Percentiles rank a stretch among this genome's conserved stretches.
These are phyloP conservation scores for Ameiurus melas DNA, from an alignment of 2,113 vertebrate genomes.

Conservation along the genomic window DNA sequence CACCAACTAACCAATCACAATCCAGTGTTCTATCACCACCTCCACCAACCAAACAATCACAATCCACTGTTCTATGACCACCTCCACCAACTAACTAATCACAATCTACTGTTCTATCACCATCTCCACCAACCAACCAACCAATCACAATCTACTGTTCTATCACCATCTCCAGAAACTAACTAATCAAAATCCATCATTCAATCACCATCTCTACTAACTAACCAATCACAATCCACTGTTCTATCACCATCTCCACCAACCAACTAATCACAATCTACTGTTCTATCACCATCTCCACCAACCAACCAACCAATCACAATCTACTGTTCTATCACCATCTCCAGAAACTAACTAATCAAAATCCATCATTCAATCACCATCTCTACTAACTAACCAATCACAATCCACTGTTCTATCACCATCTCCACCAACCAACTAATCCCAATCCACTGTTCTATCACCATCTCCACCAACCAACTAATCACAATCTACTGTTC, in stretches of 20 bases:
- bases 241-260: not conserved
- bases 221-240: not conserved
- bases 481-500: not conserved
- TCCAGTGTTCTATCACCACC: too few species aligned
- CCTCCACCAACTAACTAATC: too few species aligned
- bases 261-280: not conserved
- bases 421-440: not conserved
- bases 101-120: too few species aligned
- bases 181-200: not conserved
- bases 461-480: not conserved
- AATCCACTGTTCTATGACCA: too few species aligned
- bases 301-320: too few species aligned
- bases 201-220: not conserved
- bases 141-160: too few species aligned
- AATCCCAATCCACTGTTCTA: not conserved
- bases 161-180: too few species aligned
- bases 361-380: not conserved
- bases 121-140: too few species aligned
- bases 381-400: not conserved
- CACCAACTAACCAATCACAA: too few species aligned
- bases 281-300: too few species aligned
- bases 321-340: too few species aligned
- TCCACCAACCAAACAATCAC: too few species aligned
- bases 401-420: not conserved
- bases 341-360: not conserved